Evolutionary conservation across 2,888 invertebrate species (phyloP).

Genomic region (Chrysolina haemoptera): DNA sequence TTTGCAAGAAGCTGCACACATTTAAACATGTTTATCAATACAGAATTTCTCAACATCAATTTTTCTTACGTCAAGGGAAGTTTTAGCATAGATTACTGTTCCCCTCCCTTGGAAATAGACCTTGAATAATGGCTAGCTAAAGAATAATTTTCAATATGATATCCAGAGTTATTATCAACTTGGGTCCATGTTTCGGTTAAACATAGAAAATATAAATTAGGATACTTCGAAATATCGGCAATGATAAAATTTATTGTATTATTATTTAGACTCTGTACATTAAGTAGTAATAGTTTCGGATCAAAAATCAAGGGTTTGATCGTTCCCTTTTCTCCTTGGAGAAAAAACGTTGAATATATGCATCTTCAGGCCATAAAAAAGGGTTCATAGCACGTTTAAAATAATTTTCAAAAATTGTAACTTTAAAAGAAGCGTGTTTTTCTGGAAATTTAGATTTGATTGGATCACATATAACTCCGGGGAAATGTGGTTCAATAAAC

Average conservation of each 20-base stretch:
- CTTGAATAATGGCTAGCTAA: not conserved
- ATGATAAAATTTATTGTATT: not conserved
- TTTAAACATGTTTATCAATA: not conserved
- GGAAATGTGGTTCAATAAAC: not conserved
- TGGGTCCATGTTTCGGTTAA: not conserved
- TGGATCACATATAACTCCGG: not conserved
- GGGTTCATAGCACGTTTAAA: not conserved
- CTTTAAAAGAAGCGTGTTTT: not conserved
- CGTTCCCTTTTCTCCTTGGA: not conserved
- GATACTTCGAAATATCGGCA: not conserved
- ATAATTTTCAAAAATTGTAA: not conserved
- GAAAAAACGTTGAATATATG: not conserved
- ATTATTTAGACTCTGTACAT: not conserved
- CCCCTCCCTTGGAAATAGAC: not conserved
- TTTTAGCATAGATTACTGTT: not conserved
- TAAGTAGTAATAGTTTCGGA: not conserved
- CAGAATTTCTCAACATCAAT: not conserved
- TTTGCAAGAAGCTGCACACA: not conserved
- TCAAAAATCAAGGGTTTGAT: not conserved
- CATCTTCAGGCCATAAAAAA: not conserved
- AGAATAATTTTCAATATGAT: not conserved
- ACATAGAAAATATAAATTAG: not conserved
- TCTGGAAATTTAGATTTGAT: not conserved
- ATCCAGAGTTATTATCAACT: not conserved
- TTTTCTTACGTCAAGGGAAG: not conserved